Conservation (phyloP, 2,888 invertebrate genomes). For the Labia minor region DNA sequence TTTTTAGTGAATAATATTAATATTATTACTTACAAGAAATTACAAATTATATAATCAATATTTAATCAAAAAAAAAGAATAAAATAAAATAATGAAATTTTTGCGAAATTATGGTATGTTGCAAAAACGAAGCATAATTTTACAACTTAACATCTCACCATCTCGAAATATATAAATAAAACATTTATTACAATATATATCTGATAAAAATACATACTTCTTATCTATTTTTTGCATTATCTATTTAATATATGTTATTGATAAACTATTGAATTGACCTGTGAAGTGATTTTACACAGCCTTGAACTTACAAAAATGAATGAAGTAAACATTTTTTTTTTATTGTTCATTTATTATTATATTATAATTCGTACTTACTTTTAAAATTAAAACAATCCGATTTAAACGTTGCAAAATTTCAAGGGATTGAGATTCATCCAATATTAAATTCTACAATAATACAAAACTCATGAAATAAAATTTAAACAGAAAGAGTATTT, state of each 20-base stretch:
- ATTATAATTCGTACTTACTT: slow-evolving; percentile 49
- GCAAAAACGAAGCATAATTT: too few species aligned
- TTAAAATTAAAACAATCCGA: slow-evolving; percentile 82
- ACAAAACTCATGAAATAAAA: background rate
- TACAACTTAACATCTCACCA: too few species aligned
- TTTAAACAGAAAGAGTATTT: background rate
- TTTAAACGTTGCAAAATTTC: slow-evolving; percentile 85
- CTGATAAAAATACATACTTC: background rate
- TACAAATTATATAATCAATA: too few species aligned
- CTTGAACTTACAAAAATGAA: background rate
- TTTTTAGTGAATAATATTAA: too few species aligned
- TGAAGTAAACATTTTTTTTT: background rate
- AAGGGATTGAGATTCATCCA: slow-evolving; percentile 86
- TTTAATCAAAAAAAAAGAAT: too few species aligned
- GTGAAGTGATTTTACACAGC: background rate
- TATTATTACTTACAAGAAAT: too few species aligned
- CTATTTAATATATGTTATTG: background rate
- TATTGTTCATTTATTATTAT: background rate
- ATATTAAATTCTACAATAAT: slow-evolving; percentile 52
- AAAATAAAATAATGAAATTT: too few species aligned
- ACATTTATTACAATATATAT: too few species aligned
- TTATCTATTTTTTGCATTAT: background rate
- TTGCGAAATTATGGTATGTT: too few species aligned
- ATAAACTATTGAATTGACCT: too few species aligned
- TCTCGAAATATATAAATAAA: too few species aligned